Percentiles rank a stretch among this genome's conserved stretches.
phyloP scores from a whole-genome alignment of 2,113 vertebrate genomes.

The Hydropotes inermis region DNA sequence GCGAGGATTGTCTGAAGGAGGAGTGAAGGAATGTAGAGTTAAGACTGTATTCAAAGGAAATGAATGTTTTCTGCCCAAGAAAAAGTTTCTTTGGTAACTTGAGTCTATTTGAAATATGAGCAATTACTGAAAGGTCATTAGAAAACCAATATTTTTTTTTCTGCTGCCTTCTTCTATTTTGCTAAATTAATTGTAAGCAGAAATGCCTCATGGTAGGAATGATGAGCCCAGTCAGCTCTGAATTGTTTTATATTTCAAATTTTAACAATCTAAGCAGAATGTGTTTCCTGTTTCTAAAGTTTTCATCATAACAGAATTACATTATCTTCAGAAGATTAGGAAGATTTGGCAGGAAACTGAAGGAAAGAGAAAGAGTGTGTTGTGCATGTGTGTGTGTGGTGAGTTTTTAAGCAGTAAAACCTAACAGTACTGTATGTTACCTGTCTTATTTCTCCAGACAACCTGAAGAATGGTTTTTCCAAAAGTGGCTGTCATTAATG shows the following conservation, averaged over 20 bases:
- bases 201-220: not conserved
- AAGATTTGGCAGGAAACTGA: not conserved
- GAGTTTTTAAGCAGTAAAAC: not conserved
- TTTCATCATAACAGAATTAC: not conserved
- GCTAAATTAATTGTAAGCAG: constrained; percentile 23
- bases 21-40: not conserved
- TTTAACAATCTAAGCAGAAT: constrained; percentile 6
- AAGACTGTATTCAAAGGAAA: not conserved
- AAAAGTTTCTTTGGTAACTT: not conserved
- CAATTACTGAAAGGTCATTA: constrained; percentile 45
- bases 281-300: constrained; percentile 19
- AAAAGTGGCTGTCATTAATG: not conserved
- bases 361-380: not conserved
- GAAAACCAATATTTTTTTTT: not conserved
- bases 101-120: not conserved
- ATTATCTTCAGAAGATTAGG: constrained; percentile 21
- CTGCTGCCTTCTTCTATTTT: not conserved
- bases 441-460: not conserved
- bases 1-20: not conserved
- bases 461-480: not conserved
- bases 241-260: not conserved
- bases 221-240: not conserved
- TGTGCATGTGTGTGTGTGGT: too few species aligned
- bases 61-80: not conserved
- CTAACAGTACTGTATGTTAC: not conserved